Conservation (phyloP, 2,888 invertebrate genomes). For the Drosophila austrosaltans region DNA sequence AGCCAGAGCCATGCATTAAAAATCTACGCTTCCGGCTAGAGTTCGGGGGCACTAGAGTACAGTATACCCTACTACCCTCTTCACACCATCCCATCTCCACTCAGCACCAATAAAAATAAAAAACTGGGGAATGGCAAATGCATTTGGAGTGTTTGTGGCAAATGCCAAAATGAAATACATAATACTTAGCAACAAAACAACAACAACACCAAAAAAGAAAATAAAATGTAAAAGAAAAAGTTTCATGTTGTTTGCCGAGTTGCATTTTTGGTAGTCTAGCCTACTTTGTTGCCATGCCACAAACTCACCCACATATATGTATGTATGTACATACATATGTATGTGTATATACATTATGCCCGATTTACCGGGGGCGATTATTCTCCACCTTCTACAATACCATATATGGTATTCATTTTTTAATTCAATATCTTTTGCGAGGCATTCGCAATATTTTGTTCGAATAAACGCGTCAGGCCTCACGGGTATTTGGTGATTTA, state of each 20-base stretch:
- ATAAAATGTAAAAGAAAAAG: constrained; percentile 24
- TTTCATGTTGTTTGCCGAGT: constrained; percentile 73
- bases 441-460: constrained; percentile 36
- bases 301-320: constrained; percentile 16
- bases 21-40: constrained; percentile 72
- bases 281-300: constrained; percentile 24
- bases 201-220: not conserved
- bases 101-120: constrained; percentile 40
- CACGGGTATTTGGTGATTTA: constrained; percentile 17
- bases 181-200: constrained; percentile 67
- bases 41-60: constrained; percentile 20
- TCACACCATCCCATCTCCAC: constrained; percentile 23
- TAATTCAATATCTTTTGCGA: constrained; percentile 40
- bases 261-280: constrained; percentile 51
- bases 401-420: constrained; percentile 13
- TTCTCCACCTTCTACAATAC: constrained; percentile 7
- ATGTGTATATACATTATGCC: constrained; percentile 27
- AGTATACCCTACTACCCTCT: not conserved
- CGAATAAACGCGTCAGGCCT: constrained; percentile 40
- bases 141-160: constrained; percentile 78
- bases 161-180: constrained; percentile 74
- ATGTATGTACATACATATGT: constrained; percentile 6
- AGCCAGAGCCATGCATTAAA: constrained; percentile 62
- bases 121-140: constrained; percentile 66
- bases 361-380: constrained; percentile 33